Percentiles rank a stretch among this genome's conserved stretches.
Evolutionary conservation across 2,888 invertebrate genomes (phyloP).

Genomic region (Brenthis ino): DNA sequence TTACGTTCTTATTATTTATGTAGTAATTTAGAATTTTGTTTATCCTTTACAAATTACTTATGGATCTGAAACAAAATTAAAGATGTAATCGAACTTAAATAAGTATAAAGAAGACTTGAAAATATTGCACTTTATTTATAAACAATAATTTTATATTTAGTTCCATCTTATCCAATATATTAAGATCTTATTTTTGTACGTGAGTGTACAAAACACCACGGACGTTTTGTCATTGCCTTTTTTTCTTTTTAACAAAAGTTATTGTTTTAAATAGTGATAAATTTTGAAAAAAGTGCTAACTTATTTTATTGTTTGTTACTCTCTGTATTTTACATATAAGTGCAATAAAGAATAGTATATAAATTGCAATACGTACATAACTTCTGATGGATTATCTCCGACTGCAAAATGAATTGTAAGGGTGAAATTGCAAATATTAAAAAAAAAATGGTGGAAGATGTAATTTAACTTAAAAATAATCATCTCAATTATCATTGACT

Average conservation of each 20-base stretch:
- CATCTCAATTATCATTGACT: too few relatives aligned
- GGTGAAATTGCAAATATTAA: neutral
- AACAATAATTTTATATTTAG: neutral
- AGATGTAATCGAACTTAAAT: neutral
- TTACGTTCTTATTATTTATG: slow-evolving; percentile 4
- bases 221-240: too few relatives aligned
- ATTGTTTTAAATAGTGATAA: neutral
- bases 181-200: too few relatives aligned
- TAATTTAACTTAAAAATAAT: too few relatives aligned
- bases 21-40: neutral
- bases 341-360: too few relatives aligned
- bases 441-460: too few relatives aligned
- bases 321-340: too few relatives aligned
- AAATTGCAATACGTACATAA: slow-evolving; percentile 26
- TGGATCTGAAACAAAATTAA: slow-evolving; percentile 30
- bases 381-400: slow-evolving; percentile 41
- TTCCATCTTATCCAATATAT: too few relatives aligned
- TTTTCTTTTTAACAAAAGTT: too few relatives aligned
- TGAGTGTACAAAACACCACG: too few relatives aligned
- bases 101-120: neutral
- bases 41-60: slow-evolving; percentile 25
- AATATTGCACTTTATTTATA: neutral
- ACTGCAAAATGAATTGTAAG: slow-evolving; percentile 37
- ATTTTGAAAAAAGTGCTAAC: too few relatives aligned
- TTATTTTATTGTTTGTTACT: too few relatives aligned